Evolutionary conservation across 2,888 invertebrate genomes (phyloP).

Genomic region (Notodonta dromedarius): DNA sequence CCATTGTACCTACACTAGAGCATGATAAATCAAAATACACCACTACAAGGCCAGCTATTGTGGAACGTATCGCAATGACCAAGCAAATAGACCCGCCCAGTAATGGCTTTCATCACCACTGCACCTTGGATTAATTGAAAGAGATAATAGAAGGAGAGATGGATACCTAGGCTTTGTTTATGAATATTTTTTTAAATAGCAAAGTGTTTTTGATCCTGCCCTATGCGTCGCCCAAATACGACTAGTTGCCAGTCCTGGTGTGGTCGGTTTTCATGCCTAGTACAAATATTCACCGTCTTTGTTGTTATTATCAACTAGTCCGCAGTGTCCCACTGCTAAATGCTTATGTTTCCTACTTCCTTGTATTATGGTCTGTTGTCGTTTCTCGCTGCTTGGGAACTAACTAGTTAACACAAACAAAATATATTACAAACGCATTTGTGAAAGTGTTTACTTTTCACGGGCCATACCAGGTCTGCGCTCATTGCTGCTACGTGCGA

Average conservation of each 20-base stretch:
- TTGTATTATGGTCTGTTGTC: not conserved
- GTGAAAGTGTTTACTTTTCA: constrained; percentile 25
- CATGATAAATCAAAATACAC: constrained; percentile 31
- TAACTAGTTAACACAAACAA: not conserved
- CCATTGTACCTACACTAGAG: constrained; percentile 3
- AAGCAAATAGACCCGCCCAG: constrained; percentile 58
- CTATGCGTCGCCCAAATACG: too few species aligned
- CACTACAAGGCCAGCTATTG: constrained; percentile 35
- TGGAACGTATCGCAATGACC: constrained; percentile 45
- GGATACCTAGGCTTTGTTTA: too few species aligned
- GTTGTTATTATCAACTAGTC: too few species aligned
- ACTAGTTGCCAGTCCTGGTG: too few species aligned
- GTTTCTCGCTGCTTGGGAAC: not conserved
- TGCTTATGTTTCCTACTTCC: too few species aligned
- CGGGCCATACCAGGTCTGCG: constrained; percentile 22
- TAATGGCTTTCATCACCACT: constrained; percentile 67
- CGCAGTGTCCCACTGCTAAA: too few species aligned
- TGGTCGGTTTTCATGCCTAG: too few species aligned
- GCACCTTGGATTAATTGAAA: constrained; percentile 71
- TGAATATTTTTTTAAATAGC: too few species aligned
- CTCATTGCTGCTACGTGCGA: constrained; percentile 38
- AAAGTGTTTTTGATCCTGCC: too few species aligned
- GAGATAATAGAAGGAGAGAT: too few species aligned
- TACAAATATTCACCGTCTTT: too few species aligned
- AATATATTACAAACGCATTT: constrained; percentile 17